Conservation (phyloP, 2,113 vertebrate species). For the Sinocyclocheilus maitianheensis region DNA sequence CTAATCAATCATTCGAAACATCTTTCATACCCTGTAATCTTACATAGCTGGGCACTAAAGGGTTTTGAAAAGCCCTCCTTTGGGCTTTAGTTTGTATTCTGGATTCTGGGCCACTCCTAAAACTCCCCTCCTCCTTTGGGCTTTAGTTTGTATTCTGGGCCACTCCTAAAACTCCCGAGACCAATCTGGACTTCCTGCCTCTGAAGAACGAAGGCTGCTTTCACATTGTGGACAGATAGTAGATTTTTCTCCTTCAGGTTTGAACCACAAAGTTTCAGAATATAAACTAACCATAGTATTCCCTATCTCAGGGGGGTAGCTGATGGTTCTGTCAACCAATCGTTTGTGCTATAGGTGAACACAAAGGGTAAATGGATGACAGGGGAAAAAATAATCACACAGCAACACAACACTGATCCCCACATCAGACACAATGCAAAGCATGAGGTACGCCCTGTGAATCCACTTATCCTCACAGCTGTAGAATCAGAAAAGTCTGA, state of each 20-base stretch:
- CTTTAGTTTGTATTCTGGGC: background rate
- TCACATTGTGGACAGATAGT: background rate
- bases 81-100: background rate
- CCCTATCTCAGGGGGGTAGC: conserved; percentile 74
- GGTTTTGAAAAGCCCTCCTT: conserved; percentile 37
- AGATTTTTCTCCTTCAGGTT: conserved; percentile 42
- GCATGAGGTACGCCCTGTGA: conserved; percentile 42
- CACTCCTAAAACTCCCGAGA: conserved; percentile 38
- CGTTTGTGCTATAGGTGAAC: conserved; percentile 62
- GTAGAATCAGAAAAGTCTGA: too few species aligned
- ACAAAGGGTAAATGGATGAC: conserved; percentile 56
- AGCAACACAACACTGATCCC: conserved; percentile 53
- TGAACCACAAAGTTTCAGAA: background rate
- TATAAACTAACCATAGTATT: conserved; percentile 6
- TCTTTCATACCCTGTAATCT: conserved; percentile 22
- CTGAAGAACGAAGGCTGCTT: conserved; percentile 48
- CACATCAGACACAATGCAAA: conserved; percentile 49
- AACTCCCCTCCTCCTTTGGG: background rate
- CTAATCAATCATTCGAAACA: conserved; percentile 6
- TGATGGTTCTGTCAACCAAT: conserved; percentile 71
- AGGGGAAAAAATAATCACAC: conserved; percentile 41
- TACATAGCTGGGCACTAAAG: conserved; percentile 32
- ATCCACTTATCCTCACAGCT: conserved; percentile 48
- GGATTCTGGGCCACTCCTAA: conserved; percentile 36
- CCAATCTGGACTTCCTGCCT: conserved; percentile 36